Base-by-base conservation (phyloP, 2,888 invertebrate genomes). In the Catocala nupta region DNA sequence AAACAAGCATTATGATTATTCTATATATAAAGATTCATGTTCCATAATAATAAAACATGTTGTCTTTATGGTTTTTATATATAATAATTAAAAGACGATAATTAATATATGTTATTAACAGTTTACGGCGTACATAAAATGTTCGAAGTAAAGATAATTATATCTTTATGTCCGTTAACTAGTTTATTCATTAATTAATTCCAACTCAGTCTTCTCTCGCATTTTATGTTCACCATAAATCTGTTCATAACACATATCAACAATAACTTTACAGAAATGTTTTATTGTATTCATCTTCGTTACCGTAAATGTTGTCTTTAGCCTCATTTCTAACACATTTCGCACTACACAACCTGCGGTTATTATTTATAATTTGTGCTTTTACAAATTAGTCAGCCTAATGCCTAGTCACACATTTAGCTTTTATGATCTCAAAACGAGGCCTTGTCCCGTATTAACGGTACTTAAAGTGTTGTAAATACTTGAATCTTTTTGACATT, bases 401-500 rank as follows among this genome's bases (percentile, higher is more conserved):
- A 65, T 65, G 60, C 55, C 52, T 67, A 60, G 66, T 77, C 63
- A 70, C 59, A 75, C 53, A 56, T 64, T 63, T 63, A 52, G 42
- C 43, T 65, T 68, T 67, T 71, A 63, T 62, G 64, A 51, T 63
- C 64, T 52, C 33, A 49, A 56, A 75, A 78, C 43, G 76, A 49
- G 65, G 70, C 50, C 62, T 63, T 45, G 60, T 68, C 62, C 63
- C 67, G 53, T 60, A 59, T 60, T 78, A 76, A 76, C 75, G 75
- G 75, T 65, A 58, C 63, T 47, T 61, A 59, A 62, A 68, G 64
- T 55, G 59, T 55, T 62, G 71, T 77, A 65, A 77, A 72, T 57
- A 70, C 78, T 75, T 68, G 54, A 57, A 72, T 75, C 56, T 75
- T 62, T 75, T 75, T 65, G 73, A 72, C 72, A 68, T 76, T 76